phyloP scores from a whole-genome alignment of 2,113 vertebrate genomes.

The Xiphias gladius region DNA sequence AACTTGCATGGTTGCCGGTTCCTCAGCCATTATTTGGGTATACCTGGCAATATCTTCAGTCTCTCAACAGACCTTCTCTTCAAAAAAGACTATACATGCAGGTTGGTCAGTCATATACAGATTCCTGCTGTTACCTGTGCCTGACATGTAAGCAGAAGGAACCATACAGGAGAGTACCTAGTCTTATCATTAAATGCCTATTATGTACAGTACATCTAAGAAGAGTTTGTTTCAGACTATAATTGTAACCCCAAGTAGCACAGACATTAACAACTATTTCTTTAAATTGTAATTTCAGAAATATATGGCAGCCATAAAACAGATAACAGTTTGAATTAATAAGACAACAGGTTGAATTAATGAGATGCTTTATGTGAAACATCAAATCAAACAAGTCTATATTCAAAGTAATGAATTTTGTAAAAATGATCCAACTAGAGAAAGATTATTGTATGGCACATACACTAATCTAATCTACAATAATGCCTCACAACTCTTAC shows the following conservation, averaged over 20 bases:
- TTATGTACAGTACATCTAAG: constrained; percentile 40
- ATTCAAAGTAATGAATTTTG: constrained; percentile 63
- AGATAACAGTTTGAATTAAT: constrained; percentile 52
- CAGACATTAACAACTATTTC: constrained; percentile 65
- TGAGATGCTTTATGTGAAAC: constrained; percentile 51
- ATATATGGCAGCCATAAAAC: constrained; percentile 67
- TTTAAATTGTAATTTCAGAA: constrained; percentile 63
- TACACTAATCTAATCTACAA: no score
- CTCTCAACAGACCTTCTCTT: no score
- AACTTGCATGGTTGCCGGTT: background rate
- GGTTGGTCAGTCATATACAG: background rate
- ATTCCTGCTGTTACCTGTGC: background rate
- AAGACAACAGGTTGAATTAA: constrained; percentile 71
- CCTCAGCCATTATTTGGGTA: background rate
- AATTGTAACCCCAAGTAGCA: constrained; percentile 61
- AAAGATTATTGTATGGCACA: constrained; percentile 47
- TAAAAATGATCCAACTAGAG: constrained; percentile 48
- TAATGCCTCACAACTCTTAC: no score
- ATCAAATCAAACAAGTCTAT: constrained; percentile 62
- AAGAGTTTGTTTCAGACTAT: constrained; percentile 50
- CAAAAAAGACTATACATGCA: background rate
- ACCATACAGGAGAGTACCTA: background rate
- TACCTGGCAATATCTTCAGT: background rate
- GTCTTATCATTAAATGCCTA: constrained; percentile 22
- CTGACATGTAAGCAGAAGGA: background rate